These are phyloP conservation scores for Rugalucina vietnamica DNA, from an alignment of 2,888 invertebrate species.

Conservation along the genomic window DNA sequence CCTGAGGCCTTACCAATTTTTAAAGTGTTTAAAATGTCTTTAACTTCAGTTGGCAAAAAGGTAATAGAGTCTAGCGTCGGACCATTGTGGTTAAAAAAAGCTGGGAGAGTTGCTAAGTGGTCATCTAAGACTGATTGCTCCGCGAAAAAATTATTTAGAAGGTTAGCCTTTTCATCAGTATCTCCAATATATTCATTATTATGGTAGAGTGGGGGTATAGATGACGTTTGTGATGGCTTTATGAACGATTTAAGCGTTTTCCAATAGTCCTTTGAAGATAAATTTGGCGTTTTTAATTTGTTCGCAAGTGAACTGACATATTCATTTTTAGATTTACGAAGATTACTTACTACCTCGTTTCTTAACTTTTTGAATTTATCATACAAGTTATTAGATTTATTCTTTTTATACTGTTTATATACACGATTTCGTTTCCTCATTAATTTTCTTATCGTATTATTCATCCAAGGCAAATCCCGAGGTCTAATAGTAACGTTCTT, in stretches of 20 bases:
- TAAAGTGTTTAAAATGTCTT: too few species aligned
- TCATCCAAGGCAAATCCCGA: neutral
- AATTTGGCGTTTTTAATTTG: neutral
- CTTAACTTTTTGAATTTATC: neutral
- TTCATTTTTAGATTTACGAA: neutral
- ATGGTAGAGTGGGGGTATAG: neutral
- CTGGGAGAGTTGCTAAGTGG: too few species aligned
- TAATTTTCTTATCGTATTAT: neutral
- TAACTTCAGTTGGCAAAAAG: too few species aligned
- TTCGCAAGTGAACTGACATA: neutral
- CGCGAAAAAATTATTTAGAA: too few species aligned
- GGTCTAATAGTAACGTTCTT: slow-evolving; percentile 1
- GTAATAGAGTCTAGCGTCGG: too few species aligned
- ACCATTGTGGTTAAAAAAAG: too few species aligned
- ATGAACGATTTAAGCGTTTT: slow-evolving; percentile 2
- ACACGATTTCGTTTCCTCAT: slow-evolving; percentile 2
- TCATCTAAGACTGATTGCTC: too few species aligned
- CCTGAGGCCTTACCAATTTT: too few species aligned
- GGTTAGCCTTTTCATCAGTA: too few species aligned
- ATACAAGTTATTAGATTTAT: neutral
- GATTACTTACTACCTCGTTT: neutral
- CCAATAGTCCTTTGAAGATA: neutral
- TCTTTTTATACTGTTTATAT: neutral
- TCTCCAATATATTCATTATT: too few species aligned
- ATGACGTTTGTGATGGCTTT: neutral